These are phyloP conservation scores for Allophyes oxyacanthae DNA, from an alignment of 2,888 invertebrate species.

Conservation along the genomic window DNA sequence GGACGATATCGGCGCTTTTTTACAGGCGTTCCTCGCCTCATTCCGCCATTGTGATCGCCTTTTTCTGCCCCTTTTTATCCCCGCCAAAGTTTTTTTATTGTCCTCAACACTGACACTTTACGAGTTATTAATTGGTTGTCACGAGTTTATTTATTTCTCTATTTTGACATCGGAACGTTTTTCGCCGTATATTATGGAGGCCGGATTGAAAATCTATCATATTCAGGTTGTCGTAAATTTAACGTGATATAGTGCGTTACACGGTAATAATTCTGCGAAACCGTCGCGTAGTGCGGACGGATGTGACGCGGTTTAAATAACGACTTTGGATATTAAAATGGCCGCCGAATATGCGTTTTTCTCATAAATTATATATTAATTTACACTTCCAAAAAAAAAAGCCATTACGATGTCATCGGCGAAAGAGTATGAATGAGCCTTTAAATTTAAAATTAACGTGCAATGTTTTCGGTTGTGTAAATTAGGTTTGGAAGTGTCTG, in stretches of 20 bases:
- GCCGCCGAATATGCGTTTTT: slow-evolving; percentile 73
- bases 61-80: slow-evolving; percentile 85
- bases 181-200: slow-evolving; percentile 85
- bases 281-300: slow-evolving; percentile 87
- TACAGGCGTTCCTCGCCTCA: slow-evolving; percentile 86
- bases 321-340: slow-evolving; percentile 86
- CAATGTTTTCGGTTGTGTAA: slow-evolving; percentile 37
- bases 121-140: slow-evolving; percentile 90
- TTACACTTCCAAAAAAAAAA: slow-evolving; percentile 54
- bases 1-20: slow-evolving; percentile 84
- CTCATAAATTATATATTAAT: slow-evolving; percentile 65
- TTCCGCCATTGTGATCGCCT: slow-evolving; percentile 85
- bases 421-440: slow-evolving; percentile 48
- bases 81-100: slow-evolving; percentile 80
- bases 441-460: slow-evolving; percentile 39
- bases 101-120: slow-evolving; percentile 87
- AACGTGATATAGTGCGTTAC: slow-evolving; percentile 87
- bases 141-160: slow-evolving; percentile 88
- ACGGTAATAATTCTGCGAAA: slow-evolving; percentile 86
- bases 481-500: slow-evolving; percentile 37
- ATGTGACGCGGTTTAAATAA: slow-evolving; percentile 86
- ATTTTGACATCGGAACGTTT: slow-evolving; percentile 87
- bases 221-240: slow-evolving; percentile 89
- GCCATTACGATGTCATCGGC: slow-evolving; percentile 50
- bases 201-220: slow-evolving; percentile 89